These are phyloP conservation scores for Aplysia californica DNA, from an alignment of 1,140 invertebrate species.

Conservation along the genomic window DNA sequence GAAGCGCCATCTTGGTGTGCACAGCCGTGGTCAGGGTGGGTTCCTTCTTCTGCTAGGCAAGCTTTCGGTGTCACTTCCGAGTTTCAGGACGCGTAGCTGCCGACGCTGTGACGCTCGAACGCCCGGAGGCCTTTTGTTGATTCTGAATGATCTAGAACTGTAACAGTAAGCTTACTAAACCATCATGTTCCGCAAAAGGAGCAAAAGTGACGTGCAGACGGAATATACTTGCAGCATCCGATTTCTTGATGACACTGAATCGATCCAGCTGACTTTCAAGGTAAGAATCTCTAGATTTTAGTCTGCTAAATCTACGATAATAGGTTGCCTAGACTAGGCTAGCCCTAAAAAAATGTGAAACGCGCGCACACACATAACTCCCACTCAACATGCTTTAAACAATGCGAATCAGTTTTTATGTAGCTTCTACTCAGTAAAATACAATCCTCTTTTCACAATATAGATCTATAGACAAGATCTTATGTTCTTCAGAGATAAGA, in stretches of 20 bases:
- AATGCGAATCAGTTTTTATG: too few relatives aligned
- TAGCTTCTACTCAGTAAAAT: too few relatives aligned
- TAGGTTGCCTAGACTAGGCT: too few relatives aligned
- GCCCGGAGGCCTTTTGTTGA: too few relatives aligned
- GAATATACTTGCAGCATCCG: conserved; percentile 91
- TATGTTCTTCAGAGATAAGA: too few relatives aligned
- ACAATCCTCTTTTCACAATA: too few relatives aligned
- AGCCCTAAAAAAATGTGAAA: too few relatives aligned
- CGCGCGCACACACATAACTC: too few relatives aligned
- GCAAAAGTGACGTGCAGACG: conserved; percentile 58
- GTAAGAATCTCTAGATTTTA: too few relatives aligned
- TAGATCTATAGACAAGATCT: too few relatives aligned
- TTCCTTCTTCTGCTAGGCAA: conserved; percentile 21
- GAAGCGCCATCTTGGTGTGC: conserved; percentile 35
- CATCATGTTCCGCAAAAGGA: conserved; percentile 56
- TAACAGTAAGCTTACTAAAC: conserved; percentile 1
- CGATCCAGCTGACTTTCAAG: conserved; percentile 95
- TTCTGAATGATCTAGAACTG: not conserved
- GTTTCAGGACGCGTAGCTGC: not conserved
- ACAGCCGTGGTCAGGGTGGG: conserved; percentile 17
- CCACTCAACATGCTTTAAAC: too few relatives aligned
- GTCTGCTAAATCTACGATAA: too few relatives aligned
- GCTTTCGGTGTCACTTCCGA: not conserved
- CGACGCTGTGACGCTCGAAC: not conserved
- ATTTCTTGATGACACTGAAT: conserved; percentile 93